These are phyloP conservation scores for Ctenomys sociabilis DNA, from an alignment of 2,113 vertebrate genomes.

Conservation along the genomic window DNA sequence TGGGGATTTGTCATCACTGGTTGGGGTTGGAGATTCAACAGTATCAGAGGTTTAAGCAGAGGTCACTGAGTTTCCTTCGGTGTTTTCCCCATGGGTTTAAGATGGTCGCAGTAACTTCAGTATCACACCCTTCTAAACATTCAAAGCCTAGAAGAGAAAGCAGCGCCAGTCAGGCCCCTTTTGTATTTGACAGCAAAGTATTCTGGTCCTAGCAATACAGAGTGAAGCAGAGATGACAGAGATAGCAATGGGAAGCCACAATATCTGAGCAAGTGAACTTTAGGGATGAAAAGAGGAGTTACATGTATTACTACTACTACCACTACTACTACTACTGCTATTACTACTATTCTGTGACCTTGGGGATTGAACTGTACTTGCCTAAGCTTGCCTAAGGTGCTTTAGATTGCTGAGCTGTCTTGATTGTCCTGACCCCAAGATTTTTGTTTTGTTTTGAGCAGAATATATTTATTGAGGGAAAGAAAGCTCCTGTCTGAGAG, in stretches of 20 bases:
- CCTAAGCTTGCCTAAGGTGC: too few species aligned
- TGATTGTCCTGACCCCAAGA: too few species aligned
- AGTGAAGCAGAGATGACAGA: not conserved
- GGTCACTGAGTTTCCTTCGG: not conserved
- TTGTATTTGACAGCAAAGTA: not conserved
- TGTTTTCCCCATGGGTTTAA: not conserved
- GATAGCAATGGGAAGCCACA: not conserved
- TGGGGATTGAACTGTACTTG: too few species aligned
- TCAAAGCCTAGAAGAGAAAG: not conserved
- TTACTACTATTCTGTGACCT: too few species aligned
- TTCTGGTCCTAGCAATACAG: not conserved
- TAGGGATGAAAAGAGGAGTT: not conserved
- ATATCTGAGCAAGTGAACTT: not conserved
- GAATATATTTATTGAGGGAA: too few species aligned
- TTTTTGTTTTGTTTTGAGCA: too few species aligned
- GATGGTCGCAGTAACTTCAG: not conserved
- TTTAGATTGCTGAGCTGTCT: too few species aligned
- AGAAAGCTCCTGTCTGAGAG: too few species aligned
- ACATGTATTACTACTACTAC: not conserved
- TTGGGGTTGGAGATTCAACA: not conserved
- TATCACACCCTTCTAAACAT: not conserved
- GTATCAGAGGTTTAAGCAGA: not conserved
- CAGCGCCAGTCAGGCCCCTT: not conserved
- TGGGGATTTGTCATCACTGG: too few species aligned
- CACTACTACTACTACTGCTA: too few species aligned